These are phyloP conservation scores for Drosophila kurseongensis DNA, from an alignment of 1,140 invertebrate genomes.

Conservation along the genomic window DNA sequence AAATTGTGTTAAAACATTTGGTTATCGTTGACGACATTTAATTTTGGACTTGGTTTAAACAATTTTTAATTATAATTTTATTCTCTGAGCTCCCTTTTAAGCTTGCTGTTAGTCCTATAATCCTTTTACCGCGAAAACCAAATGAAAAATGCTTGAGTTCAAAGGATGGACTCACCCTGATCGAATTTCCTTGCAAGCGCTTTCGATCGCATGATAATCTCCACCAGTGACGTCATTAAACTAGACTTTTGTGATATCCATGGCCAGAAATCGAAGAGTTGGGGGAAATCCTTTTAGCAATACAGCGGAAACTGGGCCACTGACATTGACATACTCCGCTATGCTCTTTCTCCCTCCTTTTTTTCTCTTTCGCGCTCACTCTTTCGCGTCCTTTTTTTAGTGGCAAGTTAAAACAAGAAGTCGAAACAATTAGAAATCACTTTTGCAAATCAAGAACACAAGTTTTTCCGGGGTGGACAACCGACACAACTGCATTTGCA, in stretches of 20 bases:
- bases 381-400: slow-evolving; percentile 1
- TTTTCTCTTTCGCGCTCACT: not conserved
- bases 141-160: not conserved
- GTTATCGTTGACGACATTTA: no score
- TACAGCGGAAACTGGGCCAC: slow-evolving; percentile 51
- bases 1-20: no score
- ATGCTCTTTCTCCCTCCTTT: not conserved
- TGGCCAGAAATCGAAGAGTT: slow-evolving; percentile 24
- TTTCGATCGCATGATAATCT: slow-evolving; percentile 83
- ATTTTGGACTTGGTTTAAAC: no score
- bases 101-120: no score
- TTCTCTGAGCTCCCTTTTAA: no score
- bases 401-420: slow-evolving; percentile 8
- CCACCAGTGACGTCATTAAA: slow-evolving; percentile 77
- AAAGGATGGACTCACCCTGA: slow-evolving; percentile 62
- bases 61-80: no score
- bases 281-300: slow-evolving; percentile 25
- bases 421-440: slow-evolving; percentile 76
- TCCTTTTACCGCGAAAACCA: not conserved
- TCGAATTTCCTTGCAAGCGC: slow-evolving; percentile 75
- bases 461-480: slow-evolving; percentile 45
- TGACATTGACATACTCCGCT: slow-evolving; percentile 70
- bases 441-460: slow-evolving; percentile 67
- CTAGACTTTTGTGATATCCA: slow-evolving; percentile 34
- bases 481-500: slow-evolving; percentile 68